phyloP scores from a whole-genome alignment of 2,888 invertebrate species.

The Drosophila maculinotata region DNA sequence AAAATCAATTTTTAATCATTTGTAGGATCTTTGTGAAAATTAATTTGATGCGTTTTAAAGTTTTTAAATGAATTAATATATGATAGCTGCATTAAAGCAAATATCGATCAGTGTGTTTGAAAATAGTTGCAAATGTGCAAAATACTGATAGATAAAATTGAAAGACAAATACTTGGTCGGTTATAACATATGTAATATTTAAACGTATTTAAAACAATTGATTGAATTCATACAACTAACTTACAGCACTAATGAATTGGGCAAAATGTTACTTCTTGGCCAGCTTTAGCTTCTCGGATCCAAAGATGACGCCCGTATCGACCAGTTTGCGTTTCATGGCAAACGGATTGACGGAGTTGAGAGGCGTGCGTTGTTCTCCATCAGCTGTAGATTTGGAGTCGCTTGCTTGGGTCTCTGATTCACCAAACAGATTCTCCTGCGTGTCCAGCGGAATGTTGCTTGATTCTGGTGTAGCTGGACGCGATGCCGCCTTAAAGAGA shows the following conservation, averaged over 20 bases:
- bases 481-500: slow-evolving; percentile 73
- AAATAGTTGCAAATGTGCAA: too few species aligned
- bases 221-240: slow-evolving; percentile 16
- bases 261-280: slow-evolving; percentile 65
- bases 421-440: slow-evolving; percentile 70
- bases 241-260: slow-evolving; percentile 15
- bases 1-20: too few species aligned
- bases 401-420: slow-evolving; percentile 43
- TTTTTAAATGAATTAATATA: too few species aligned
- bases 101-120: too few species aligned
- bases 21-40: too few species aligned
- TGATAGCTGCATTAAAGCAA: too few species aligned
- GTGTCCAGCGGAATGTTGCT: slow-evolving; percentile 54
- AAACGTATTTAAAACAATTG: slow-evolving; percentile 6
- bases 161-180: too few species aligned
- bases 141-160: not conserved
- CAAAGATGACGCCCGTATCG: slow-evolving; percentile 78
- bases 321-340: slow-evolving; percentile 85
- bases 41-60: too few species aligned
- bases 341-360: slow-evolving; percentile 78
- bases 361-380: slow-evolving; percentile 69
- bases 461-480: slow-evolving; percentile 56
- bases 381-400: slow-evolving; percentile 26
- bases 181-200: not conserved
- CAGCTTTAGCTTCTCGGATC: slow-evolving; percentile 78